phyloP scores from a whole-genome alignment of 2,113 vertebrate species.

The Chinchilla lanigera region DNA sequence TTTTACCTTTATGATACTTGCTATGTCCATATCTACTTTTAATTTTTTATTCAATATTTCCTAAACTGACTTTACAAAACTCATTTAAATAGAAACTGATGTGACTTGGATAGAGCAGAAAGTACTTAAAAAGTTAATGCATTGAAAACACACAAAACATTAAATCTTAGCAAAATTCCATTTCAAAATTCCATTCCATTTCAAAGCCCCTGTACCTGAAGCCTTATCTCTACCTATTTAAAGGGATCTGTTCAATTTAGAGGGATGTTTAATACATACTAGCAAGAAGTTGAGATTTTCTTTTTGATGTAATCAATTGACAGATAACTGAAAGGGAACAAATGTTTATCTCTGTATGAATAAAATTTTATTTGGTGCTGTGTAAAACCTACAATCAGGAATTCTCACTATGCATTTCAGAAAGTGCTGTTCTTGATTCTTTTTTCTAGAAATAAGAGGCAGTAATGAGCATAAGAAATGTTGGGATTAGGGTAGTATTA shows the following conservation, averaged over 20 bases:
- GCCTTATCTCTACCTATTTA: not conserved
- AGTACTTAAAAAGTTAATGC: constrained; percentile 13
- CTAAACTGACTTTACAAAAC: not conserved
- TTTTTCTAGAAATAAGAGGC: not conserved
- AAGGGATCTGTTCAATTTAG: not conserved
- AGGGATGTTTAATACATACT: not conserved
- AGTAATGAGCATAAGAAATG: not conserved
- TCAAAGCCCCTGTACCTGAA: not conserved
- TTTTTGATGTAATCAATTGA: not conserved
- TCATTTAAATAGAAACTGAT: not conserved
- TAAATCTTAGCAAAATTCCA: not conserved
- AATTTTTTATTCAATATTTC: not conserved
- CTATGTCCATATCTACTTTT: not conserved
- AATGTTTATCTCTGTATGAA: not conserved
- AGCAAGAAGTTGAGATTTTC: not conserved
- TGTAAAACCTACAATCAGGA: not conserved
- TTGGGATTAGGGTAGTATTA: not conserved
- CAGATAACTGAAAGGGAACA: not conserved
- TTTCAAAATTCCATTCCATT: not conserved
- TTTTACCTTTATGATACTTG: not conserved
- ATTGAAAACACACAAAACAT: not conserved
- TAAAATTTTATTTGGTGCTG: not conserved
- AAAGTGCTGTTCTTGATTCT: not conserved
- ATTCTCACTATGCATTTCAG: not conserved
- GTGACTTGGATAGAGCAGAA: not conserved